Percentiles rank a stretch among this genome's conserved stretches.
Conservation (phyloP, 2,113 vertebrate species). For the Cheirogaleus medius region DNA sequence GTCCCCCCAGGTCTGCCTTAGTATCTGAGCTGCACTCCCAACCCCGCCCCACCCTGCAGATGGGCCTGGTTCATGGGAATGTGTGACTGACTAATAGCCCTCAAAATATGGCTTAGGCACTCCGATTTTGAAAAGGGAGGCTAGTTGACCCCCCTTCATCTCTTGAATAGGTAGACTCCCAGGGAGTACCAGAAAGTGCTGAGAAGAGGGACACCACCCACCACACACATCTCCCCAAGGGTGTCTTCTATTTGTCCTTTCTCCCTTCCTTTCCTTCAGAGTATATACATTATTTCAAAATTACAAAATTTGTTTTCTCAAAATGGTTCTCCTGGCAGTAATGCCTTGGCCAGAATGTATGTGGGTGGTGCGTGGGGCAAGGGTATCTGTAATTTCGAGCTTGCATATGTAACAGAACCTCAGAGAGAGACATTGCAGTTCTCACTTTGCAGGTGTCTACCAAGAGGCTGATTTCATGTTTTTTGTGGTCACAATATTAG, state of each 20-base stretch:
- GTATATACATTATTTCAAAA: background rate
- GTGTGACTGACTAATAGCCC: background rate
- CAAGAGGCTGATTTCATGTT: conserved; percentile 18
- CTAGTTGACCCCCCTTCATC: background rate
- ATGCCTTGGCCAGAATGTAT: background rate
- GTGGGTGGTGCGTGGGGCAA: background rate
- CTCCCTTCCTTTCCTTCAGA: background rate
- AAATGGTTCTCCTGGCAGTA: background rate
- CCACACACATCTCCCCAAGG: background rate
- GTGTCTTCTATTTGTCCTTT: background rate
- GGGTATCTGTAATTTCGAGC: background rate
- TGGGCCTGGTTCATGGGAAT: background rate
- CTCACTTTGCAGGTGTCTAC: background rate
- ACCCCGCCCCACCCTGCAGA: background rate
- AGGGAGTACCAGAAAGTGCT: background rate
- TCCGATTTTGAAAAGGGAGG: background rate
- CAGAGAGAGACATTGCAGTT: background rate
- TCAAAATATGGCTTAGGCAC: background rate
- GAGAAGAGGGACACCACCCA: background rate
- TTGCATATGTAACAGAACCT: background rate
- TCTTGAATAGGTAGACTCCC: background rate
- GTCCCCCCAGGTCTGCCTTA: background rate
- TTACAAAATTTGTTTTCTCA: background rate
- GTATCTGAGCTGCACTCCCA: background rate
- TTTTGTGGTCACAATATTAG: conserved; percentile 17